phyloP scores from a whole-genome alignment of 2,797 vertebrate genomes.

The Tadarida brasiliensis region DNA sequence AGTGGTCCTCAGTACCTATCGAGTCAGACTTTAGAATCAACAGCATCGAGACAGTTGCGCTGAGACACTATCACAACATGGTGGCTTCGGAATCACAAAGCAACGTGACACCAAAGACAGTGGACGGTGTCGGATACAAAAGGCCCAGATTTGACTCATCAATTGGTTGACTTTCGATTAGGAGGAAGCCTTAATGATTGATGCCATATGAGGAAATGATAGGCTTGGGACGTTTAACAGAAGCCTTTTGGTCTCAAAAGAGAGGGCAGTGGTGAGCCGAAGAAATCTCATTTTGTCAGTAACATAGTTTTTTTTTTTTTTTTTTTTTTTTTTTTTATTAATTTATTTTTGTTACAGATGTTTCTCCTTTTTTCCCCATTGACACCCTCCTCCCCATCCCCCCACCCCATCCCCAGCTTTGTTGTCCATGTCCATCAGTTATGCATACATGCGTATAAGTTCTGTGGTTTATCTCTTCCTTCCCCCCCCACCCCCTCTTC shows the following conservation, averaged over 20 bases:
- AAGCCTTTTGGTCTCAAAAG: not conserved
- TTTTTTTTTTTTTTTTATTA: no score
- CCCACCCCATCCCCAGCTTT: no score
- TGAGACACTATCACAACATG: not conserved
- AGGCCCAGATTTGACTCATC: not conserved
- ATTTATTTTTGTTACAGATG: no score
- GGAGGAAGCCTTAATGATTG: not conserved
- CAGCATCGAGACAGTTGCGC: not conserved
- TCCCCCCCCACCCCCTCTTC: no score
- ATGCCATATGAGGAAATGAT: not conserved
- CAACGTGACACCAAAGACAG: not conserved
- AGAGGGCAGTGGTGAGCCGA: not conserved
- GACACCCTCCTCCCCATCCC: no score
- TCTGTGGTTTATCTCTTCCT: no score
- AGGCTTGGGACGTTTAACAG: not conserved
- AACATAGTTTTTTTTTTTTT: no score
- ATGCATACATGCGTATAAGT: no score
- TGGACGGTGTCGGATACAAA: not conserved
- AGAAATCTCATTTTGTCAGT: not conserved
- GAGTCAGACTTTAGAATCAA: not conserved
- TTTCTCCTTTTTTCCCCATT: no score
- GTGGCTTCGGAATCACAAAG: not conserved
- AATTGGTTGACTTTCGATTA: no score
- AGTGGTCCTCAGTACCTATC: rapidly evolving
- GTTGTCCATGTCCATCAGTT: no score